A percentile compares a stretch with the other conserved stretches of the same genome.
phyloP scores from a whole-genome alignment of 2,797 vertebrate genomes.

The Poecilia velifera region DNA sequence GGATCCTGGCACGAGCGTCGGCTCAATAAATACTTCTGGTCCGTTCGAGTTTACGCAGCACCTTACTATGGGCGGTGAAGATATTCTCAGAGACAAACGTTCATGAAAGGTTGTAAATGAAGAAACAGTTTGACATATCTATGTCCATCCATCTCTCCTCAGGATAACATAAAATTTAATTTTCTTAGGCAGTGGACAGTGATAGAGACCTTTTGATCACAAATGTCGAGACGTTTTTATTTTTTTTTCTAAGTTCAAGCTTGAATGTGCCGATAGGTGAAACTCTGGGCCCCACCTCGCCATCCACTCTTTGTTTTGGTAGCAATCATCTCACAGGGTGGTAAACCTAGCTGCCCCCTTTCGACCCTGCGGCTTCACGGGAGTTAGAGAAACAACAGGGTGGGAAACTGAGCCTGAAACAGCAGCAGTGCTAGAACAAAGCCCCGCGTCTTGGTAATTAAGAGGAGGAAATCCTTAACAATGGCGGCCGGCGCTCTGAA shows the following conservation, averaged over 20 bases:
- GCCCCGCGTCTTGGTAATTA: conserved; percentile 69
- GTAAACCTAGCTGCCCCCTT: conserved; percentile 59
- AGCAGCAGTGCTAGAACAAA: conserved; percentile 65
- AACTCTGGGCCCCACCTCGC: conserved; percentile 25
- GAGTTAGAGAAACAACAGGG: conserved; percentile 36
- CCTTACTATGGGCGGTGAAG: neutral
- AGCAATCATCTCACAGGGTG: conserved; percentile 80
- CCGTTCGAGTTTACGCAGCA: conserved; percentile 20
- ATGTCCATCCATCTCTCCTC: neutral
- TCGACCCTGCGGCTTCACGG: conserved; percentile 35
- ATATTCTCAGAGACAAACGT: conserved; percentile 6
- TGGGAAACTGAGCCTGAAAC: conserved; percentile 68
- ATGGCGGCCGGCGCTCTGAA: conserved; percentile 62
- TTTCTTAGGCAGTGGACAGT: neutral
- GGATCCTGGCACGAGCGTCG: conserved; percentile 38
- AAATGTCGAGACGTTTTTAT: conserved; percentile 4
- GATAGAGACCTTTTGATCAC: conserved; percentile 4
- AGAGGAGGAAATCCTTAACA: conserved; percentile 71
- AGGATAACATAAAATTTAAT: neutral
- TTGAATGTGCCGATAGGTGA: conserved; percentile 41
- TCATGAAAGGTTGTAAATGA: neutral
- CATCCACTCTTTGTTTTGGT: conserved; percentile 61
- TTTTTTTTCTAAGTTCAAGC: neutral
- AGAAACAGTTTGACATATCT: neutral
- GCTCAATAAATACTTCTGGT: conserved; percentile 28